Conservation (phyloP, 2,888 invertebrate genomes). For the Iphiclides podalirius region DNA sequence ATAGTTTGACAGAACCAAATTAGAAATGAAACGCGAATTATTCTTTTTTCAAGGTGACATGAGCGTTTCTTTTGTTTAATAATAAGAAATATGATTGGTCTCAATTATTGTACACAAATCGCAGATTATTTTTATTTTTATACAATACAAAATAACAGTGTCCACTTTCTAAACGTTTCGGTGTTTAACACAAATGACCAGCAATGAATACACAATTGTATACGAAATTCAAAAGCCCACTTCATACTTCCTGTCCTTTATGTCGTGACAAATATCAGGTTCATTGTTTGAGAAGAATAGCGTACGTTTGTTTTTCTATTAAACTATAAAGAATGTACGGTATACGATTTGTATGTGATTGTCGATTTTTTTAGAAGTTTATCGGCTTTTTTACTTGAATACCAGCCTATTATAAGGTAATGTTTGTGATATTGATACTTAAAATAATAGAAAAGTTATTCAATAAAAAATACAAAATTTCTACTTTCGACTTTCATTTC, state of each 20-base stretch:
- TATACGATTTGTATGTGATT: slow-evolving; percentile 29
- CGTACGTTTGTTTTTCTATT: slow-evolving; percentile 23
- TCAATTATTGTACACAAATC: slow-evolving; percentile 36
- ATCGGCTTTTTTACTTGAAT: slow-evolving; percentile 72
- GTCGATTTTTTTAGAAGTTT: slow-evolving; percentile 61
- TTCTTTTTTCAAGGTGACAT: slow-evolving; percentile 22
- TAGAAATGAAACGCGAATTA: slow-evolving; percentile 19
- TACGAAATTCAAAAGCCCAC: slow-evolving; percentile 40
- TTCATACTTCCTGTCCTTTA: slow-evolving; percentile 60
- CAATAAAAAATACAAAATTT: slow-evolving; percentile 76
- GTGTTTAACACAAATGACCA: slow-evolving; percentile 30
- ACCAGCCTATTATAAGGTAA: slow-evolving; percentile 60
- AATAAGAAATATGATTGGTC: slow-evolving; percentile 41
- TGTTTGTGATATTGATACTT: slow-evolving; percentile 71
- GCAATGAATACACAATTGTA: slow-evolving; percentile 28
- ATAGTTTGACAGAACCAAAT: slow-evolving; percentile 25
- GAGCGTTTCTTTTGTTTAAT: slow-evolving; percentile 25
- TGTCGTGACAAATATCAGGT: slow-evolving; percentile 34
- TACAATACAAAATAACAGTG: slow-evolving; percentile 27
- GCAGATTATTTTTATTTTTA: slow-evolving; percentile 37
- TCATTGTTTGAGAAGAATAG: slow-evolving; percentile 33
- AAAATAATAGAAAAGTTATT: slow-evolving; percentile 67
- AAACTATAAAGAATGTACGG: slow-evolving; percentile 23
- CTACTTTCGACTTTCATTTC: slow-evolving; percentile 43
- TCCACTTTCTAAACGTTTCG: slow-evolving; percentile 35